Conservation (phyloP, 2,888 invertebrate species). For the Lobophora halterata region DNA sequence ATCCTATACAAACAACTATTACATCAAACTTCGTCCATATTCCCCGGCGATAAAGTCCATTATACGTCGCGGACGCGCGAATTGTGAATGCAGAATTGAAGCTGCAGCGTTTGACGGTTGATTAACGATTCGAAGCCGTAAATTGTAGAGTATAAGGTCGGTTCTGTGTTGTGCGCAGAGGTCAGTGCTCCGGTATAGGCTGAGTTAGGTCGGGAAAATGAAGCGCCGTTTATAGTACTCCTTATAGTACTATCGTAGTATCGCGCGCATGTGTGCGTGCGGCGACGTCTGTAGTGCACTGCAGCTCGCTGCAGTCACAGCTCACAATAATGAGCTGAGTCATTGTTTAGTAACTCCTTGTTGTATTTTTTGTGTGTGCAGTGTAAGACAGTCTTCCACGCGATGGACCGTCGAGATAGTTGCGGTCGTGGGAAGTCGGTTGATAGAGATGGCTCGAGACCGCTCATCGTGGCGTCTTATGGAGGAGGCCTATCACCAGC, state of each 20-base stretch:
- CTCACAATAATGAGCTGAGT: constrained; percentile 5
- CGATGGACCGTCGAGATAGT: no score
- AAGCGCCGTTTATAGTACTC: constrained; percentile 74
- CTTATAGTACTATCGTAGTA: constrained; percentile 72
- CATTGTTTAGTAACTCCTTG: constrained; percentile 1
- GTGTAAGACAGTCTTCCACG: no score
- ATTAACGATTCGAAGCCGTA: constrained; percentile 31
- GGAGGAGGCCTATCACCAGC: no score
- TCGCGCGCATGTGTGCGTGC: constrained; percentile 43
- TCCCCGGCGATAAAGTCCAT: constrained; percentile 35
- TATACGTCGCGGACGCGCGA: constrained; percentile 21
- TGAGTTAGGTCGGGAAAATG: constrained; percentile 68
- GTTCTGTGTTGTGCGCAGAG: constrained; percentile 30
- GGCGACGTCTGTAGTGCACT: constrained; percentile 38
- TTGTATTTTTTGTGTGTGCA: no score
- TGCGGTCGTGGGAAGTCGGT: no score
- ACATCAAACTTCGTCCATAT: constrained; percentile 35
- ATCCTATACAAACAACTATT: constrained; percentile 29
- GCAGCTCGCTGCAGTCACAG: constrained; percentile 42
- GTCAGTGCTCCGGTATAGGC: constrained; percentile 46
- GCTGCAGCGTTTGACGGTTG: constrained; percentile 22
- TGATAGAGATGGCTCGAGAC: no score
- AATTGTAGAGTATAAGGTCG: constrained; percentile 33
- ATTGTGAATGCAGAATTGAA: constrained; percentile 22
- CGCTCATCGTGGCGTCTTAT: no score